These are phyloP conservation scores for Polymixis flavicincta DNA, from an alignment of 2,888 invertebrate species.

Conservation along the genomic window DNA sequence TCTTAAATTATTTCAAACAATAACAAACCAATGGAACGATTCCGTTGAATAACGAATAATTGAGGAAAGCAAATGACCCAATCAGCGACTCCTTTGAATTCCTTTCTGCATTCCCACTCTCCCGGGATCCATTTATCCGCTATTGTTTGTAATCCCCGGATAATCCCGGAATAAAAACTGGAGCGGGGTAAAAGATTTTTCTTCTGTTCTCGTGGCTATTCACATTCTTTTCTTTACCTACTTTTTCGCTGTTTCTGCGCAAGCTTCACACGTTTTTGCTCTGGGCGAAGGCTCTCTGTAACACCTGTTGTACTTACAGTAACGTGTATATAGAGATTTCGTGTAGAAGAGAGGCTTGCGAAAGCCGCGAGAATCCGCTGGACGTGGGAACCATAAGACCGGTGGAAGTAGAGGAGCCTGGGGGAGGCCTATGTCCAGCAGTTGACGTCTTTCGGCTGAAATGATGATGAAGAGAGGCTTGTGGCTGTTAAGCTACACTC, in stretches of 20 bases:
- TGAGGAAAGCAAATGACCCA: constrained; percentile 18
- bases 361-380: no score
- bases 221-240: not conserved
- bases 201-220: not conserved
- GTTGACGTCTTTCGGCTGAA: no score
- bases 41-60: constrained; percentile 23
- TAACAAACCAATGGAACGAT: not conserved
- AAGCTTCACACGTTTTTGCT: not conserved
- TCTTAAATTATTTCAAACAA: constrained; percentile 3
- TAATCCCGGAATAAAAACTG: constrained; percentile 14
- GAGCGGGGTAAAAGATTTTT: not conserved
- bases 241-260: not conserved
- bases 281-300: not conserved
- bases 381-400: no score
- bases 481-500: no score
- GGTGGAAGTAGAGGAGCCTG: no score
- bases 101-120: constrained; percentile 11
- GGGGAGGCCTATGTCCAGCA: no score
- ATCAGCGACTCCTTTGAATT: constrained; percentile 31
- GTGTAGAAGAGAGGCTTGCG: no score
- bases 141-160: constrained; percentile 25
- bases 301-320: not conserved
- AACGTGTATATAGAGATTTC: not conserved
- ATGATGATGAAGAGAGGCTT: no score
- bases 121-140: constrained; percentile 9